phyloP scores from a whole-genome alignment of 2,888 invertebrate species.

The Trissonchulus sp. region DNA sequence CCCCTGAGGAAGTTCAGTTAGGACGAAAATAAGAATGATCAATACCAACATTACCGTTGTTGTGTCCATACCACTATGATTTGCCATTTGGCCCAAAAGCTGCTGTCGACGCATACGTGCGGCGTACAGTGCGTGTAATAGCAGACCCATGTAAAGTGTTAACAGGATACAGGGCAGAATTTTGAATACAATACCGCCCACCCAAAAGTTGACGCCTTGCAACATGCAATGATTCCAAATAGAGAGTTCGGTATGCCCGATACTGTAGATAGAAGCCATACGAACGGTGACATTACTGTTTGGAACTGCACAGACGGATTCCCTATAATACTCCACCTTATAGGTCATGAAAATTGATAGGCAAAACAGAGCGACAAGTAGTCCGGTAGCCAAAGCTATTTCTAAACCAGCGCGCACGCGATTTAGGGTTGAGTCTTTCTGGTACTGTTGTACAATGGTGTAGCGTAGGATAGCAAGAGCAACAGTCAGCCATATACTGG shows the following conservation, averaged over 20 bases:
- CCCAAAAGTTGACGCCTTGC: slow-evolving; percentile 26
- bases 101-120: background rate
- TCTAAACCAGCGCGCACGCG: background rate
- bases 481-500: slow-evolving; percentile 31
- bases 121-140: background rate
- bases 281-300: background rate
- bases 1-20: slow-evolving; percentile 31
- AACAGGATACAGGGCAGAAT: slow-evolving; percentile 29
- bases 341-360: background rate
- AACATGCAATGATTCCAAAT: slow-evolving; percentile 26
- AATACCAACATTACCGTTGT: slow-evolving; percentile 26
- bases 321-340: background rate
- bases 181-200: slow-evolving; percentile 28
- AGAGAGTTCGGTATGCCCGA: background rate
- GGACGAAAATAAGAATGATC: slow-evolving; percentile 27
- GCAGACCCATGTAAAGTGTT: slow-evolving; percentile 17
- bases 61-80: slow-evolving; percentile 7
- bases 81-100: background rate
- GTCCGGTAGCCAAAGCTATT: background rate
- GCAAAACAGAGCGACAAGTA: background rate
- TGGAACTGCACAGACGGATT: too few relatives aligned
- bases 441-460: background rate
- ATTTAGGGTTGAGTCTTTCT: background rate
- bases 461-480: slow-evolving; percentile 26
- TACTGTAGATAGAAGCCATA: background rate